These are phyloP conservation scores for Sphenopsis melanotis DNA, from an alignment of 2,797 vertebrate species.

Conservation along the genomic window DNA sequence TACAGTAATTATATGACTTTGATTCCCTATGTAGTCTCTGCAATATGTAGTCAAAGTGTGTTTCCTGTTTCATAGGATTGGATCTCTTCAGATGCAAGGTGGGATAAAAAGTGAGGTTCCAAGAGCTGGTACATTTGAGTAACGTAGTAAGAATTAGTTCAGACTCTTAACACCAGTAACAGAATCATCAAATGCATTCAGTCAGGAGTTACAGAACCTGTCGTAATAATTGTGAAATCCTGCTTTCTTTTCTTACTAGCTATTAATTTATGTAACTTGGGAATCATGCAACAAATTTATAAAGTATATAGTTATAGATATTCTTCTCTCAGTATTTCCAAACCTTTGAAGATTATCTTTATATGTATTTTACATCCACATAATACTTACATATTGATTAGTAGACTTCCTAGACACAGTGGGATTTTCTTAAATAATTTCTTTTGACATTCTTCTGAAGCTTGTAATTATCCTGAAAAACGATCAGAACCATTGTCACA, in stretches of 20 bases:
- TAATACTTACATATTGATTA: background rate
- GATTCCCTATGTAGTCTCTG: background rate
- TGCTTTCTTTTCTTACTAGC: background rate
- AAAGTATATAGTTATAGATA: background rate
- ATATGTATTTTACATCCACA: background rate
- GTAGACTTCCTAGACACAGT: background rate
- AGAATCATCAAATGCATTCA: background rate
- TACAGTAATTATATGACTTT: background rate
- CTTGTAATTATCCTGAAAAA: background rate
- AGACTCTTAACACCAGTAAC: background rate
- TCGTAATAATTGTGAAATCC: background rate
- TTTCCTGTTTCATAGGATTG: background rate
- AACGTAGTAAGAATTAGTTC: background rate
- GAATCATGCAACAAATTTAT: background rate
- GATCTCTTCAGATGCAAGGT: background rate
- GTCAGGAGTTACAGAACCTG: background rate
- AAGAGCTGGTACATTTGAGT: background rate
- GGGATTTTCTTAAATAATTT: background rate
- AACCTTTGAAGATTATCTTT: background rate
- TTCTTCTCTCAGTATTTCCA: background rate
- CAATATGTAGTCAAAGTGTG: background rate
- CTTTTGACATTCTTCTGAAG: slow-evolving; percentile 25
- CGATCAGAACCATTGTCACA: background rate
- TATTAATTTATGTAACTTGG: background rate
- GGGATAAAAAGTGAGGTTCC: background rate